Conservation (phyloP, 2,888 invertebrate species). For the Eurois occulta region DNA sequence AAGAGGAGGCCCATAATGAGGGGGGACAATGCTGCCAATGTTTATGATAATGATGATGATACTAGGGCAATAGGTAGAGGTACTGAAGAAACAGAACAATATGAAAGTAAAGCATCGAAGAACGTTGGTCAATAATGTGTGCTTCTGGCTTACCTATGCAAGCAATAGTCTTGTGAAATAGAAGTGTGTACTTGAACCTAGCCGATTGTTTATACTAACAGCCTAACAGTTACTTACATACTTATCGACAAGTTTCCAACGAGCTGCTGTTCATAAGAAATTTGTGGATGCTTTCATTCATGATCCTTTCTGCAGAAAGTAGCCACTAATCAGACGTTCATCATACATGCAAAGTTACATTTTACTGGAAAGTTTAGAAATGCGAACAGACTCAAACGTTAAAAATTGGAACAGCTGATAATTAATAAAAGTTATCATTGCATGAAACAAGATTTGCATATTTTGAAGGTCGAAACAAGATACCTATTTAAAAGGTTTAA, state of each 20-base stretch:
- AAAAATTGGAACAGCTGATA: not conserved
- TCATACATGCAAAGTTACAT: not conserved
- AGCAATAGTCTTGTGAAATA: not conserved
- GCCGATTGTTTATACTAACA: not conserved
- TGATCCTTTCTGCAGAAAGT: not conserved
- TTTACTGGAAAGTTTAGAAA: not conserved
- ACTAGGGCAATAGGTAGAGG: not conserved
- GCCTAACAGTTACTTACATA: not conserved
- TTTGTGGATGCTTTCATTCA: not conserved
- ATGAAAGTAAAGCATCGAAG: not conserved
- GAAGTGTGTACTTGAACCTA: not conserved
- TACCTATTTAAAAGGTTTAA: not conserved
- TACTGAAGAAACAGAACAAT: not conserved
- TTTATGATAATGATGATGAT: not conserved
- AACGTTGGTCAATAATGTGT: not conserved
- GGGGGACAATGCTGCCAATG: not conserved
- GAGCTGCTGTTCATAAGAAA: not conserved
- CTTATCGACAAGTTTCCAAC: not conserved
- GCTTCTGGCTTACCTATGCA: not conserved
- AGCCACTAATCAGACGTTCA: not conserved
- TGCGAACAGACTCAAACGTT: not conserved
- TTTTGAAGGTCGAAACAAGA: slow-evolving; percentile 6
- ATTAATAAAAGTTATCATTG: not conserved
- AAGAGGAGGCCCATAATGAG: not conserved
- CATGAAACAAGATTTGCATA: not conserved